Evolutionary conservation across 2,113 vertebrate species (phyloP), one percentile per base, ranked within the genome.

Genomic region (Psettodes erumei): DNA sequence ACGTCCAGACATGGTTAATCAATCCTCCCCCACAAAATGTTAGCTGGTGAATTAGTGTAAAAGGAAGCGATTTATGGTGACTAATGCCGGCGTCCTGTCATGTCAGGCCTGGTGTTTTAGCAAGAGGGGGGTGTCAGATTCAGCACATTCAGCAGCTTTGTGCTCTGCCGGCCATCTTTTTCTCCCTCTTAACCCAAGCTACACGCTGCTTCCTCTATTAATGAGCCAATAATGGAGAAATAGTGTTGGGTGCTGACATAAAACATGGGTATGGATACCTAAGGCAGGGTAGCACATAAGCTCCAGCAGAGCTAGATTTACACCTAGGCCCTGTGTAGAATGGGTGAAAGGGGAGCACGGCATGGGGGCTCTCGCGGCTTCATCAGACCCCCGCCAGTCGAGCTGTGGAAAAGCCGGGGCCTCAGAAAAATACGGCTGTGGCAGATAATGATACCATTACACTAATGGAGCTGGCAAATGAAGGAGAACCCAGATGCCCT

Each of bases 391-490:
- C 93, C 90, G 92, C 95, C 91, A 92, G 85, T 86, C 43, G 42
- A 84, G 65, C 90, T 79, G 82, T 88, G 86, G 82, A 90, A 89
- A 91, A 89, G 86, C 86, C 83, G 73, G n/a, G 67, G 77, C 64
- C 85, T 72, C 66, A 50, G 83, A 90, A 93, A 94, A 93, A 96
- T 96, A 96, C 95, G 95, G 94, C 94, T 94, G 94, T 94, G 94
- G 96, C 94, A 96, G 96, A 96, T 98, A 98, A 96, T 95, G 95
- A 96, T 94, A 94, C 96, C 96, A 98, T 98, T 97, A 97, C 95
- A 95, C 95, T 97, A 98, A 98, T 97, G 96, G 96, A 96, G 94
- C 94, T 82, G 2, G 95, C 95, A 97, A 97, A 98, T 97, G 96
- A 98, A 98, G 96, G 96, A 95, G 96, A 96, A 96, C 95, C 88